phyloP scores from a whole-genome alignment of 2,888 invertebrate species.

The Agrypnus murinus region DNA sequence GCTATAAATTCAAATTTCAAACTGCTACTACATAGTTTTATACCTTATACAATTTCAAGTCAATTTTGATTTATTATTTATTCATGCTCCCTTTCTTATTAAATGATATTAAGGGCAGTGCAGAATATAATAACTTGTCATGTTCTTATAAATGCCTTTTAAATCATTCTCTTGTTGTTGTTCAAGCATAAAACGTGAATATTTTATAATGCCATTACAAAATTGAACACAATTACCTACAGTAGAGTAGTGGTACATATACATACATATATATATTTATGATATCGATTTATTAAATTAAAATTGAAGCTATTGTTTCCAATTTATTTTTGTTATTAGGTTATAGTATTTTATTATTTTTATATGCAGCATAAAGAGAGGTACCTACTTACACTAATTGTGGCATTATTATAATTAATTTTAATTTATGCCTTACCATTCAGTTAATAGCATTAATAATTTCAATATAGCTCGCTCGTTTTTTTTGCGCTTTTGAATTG shows the following conservation, averaged over 20 bases:
- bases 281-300: conserved; percentile 25
- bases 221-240: conserved; percentile 29
- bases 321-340: conserved; percentile 2
- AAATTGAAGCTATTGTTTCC: conserved; percentile 18
- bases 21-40: too few species aligned
- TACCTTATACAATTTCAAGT: conserved; percentile 21
- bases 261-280: conserved; percentile 10
- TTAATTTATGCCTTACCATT: not conserved
- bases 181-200: conserved; percentile 21
- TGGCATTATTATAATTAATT: not conserved
- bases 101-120: conserved; percentile 34
- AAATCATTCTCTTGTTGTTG: not conserved
- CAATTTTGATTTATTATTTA: conserved; percentile 39
- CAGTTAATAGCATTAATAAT: not conserved
- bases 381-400: conserved; percentile 16
- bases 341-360: not conserved
- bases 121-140: conserved; percentile 15
- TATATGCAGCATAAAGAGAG: not conserved
- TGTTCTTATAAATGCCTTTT: conserved; percentile 10
- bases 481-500: not conserved
- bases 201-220: conserved; percentile 40
- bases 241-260: too few species aligned
- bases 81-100: conserved; percentile 32
- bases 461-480: not conserved
- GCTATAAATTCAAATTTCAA: conserved; percentile 35